Base-by-base conservation (phyloP, 1,140 invertebrate species). In the Eciton burchellii region DNA sequence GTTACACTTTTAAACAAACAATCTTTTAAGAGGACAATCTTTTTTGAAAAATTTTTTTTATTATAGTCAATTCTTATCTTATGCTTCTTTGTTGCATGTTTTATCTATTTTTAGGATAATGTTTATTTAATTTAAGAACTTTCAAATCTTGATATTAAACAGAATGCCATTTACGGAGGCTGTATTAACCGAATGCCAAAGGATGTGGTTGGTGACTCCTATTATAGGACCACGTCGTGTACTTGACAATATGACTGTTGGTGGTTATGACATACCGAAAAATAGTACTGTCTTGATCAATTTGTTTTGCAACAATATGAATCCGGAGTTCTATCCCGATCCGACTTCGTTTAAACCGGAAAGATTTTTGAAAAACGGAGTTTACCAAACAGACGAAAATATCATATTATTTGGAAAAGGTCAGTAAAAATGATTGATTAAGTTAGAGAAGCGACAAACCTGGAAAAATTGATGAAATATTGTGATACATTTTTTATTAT, bases 301-400 rank as follows among this genome's bases (percentile, higher is more conserved):
- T 79, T 56, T 96, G 14, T 94, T 94, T 19, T 95, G 95, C n/a
- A 92, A 97, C n/a, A 95, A 96, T 86, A 94, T 94, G 60, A 95
- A 97, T 85, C 92, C 94, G 2, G 84, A 94, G 12, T 88, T 95
- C 49, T 98, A 96, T 95, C 93, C 93, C 0, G 95, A 97, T 71
- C 97, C 97, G 0, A 90, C 95, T 5, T 91, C 90, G 19, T 97
- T 98, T 89, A 94, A 95, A 16, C 97, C 97, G 0, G 97, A 97
- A 88, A 94, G 97, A 87, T 96, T 96, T 87, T 65, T 97, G 0
- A 91, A 95, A 56, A 56, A 92, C 73, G 92, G 77, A 0, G n/a
- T 6, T 81, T 93, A 79, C 87, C 86, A 84, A 72, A 73, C 74
- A 68, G 89, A 94, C 9, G 94, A 96, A 0, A 95, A 95, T 63